These are phyloP conservation scores for Cliona cf. orientalis DNA, from an alignment of 37 sponge, comb jelly and placozoan species.

Conservation along the genomic window DNA sequence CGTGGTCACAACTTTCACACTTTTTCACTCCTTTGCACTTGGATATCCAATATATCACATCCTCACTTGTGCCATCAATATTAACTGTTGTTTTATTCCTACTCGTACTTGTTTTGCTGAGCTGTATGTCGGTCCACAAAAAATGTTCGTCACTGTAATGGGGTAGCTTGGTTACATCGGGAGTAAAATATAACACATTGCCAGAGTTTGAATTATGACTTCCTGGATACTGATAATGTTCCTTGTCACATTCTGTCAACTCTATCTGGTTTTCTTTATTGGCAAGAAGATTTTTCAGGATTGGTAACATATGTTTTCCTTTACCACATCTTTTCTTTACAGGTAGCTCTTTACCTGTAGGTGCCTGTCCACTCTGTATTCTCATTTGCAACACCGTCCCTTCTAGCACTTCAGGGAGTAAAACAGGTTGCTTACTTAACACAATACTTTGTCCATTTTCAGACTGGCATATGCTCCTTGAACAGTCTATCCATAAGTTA, in stretches of 20 bases:
- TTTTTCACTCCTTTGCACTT: neutral
- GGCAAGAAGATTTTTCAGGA: neutral
- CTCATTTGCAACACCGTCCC: too few relatives aligned
- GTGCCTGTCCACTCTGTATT: too few relatives aligned
- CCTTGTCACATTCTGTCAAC: slow-evolving; percentile 6
- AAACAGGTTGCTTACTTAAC: too few relatives aligned
- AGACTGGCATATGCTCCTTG: too few relatives aligned
- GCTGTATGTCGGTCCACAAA: neutral
- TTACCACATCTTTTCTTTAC: slow-evolving; percentile 13
- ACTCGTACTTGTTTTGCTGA: neutral
- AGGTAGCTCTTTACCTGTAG: neutral
- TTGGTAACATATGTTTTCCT: slow-evolving; percentile 1
- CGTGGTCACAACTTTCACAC: neutral
- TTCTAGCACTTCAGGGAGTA: too few relatives aligned
- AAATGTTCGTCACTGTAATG: neutral
- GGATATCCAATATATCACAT: neutral
- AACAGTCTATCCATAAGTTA: too few relatives aligned
- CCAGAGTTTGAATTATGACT: neutral
- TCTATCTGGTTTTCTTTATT: slow-evolving; percentile 11
- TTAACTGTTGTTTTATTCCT: neutral
- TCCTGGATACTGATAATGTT: slow-evolving; percentile 15
- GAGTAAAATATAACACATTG: neutral
- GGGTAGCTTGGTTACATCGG: neutral
- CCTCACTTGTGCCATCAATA: neutral
- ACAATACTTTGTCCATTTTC: too few relatives aligned